Base-by-base conservation (phyloP, 2,113 vertebrate species). In the Cololabis saira region DNA sequence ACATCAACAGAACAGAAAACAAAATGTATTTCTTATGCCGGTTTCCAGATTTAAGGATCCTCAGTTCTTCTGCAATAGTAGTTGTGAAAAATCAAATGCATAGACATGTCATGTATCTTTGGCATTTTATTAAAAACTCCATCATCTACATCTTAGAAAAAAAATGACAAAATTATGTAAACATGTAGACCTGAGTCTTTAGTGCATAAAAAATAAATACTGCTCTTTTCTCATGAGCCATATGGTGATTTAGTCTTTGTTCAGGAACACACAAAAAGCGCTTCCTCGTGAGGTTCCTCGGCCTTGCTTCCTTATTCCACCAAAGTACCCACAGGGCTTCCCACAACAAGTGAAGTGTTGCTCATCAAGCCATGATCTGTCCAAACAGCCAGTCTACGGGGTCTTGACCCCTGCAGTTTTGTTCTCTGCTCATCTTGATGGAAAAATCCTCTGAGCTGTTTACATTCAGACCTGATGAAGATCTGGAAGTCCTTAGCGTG, bases 321-420 rank as follows among this genome's bases (percentile, higher is more conserved):
- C 54, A 67, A 51, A 62, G 51, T 56, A 43, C 33, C 19, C n/a
- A n/a, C 61, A 45, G 37, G 44, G 56, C 18, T 43, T 75, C 57
- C 52, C 30, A 71, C 47, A 40, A 27, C 49, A 68, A 24, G 40
- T 66, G 22, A 68, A 24, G 40, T 66, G 22, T 66, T 56, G 37
- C 69, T 22, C 24, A 69, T 76, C 27, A 87, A 78, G 83, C 84
- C 61, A 86, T 71, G 58, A 83, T 87, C 61, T 93, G 91, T 13
- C 87, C 90, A 82, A 91, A 94, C 41, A 93, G 81, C 93, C 93
- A 94, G 85, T 94, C 93, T 8, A 94, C 33, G 0, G 93, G 93
- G 80, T 94, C 93, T 62, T 81, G 89, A 12, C 74, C 72, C 42
- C 74, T 77, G 30, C 61, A 71, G 57, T 89, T 87, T 69, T 47